A percentile compares a stretch with the other conserved stretches of the same genome.
These are phyloP conservation scores for Eupristina koningsbergeri DNA, from an alignment of 1,140 invertebrate genomes.

Conservation along the genomic window DNA sequence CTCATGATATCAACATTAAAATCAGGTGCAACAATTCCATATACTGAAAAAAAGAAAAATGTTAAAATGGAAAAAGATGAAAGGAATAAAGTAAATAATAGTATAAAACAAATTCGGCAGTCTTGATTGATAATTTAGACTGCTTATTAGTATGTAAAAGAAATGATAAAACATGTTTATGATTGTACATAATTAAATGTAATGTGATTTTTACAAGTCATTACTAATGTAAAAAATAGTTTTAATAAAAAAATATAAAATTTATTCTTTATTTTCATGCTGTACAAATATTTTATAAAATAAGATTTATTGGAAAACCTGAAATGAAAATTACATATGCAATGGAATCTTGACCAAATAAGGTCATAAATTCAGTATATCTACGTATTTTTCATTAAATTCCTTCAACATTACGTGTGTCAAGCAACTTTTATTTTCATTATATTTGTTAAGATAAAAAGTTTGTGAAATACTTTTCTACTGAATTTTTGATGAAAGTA, in stretches of 20 bases:
- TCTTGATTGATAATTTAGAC: background rate
- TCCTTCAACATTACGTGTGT: background rate
- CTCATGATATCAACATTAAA: background rate
- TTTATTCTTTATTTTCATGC: background rate
- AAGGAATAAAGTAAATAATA: background rate
- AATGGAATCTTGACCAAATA: conserved; percentile 46
- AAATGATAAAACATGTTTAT: background rate
- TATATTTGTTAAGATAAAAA: background rate
- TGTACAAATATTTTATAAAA: background rate
- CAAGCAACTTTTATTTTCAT: background rate
- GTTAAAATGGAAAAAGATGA: conserved; percentile 42
- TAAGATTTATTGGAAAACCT: background rate
- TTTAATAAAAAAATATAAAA: too few relatives aligned
- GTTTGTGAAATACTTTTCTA: background rate
- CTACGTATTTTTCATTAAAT: background rate
- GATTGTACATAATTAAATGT: conserved; percentile 27
- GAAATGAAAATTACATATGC: conserved; percentile 7
- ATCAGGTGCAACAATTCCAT: conserved; percentile 5
- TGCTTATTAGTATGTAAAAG: too few relatives aligned
- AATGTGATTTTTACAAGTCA: background rate
- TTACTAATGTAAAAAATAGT: background rate
- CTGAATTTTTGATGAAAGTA: background rate
- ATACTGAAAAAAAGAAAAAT: background rate
- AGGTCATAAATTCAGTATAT: conserved; percentile 37
- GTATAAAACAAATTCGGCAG: background rate